These are phyloP conservation scores for Bostrychus sinensis DNA, from an alignment of 2,113 vertebrate species.

Conservation along the genomic window DNA sequence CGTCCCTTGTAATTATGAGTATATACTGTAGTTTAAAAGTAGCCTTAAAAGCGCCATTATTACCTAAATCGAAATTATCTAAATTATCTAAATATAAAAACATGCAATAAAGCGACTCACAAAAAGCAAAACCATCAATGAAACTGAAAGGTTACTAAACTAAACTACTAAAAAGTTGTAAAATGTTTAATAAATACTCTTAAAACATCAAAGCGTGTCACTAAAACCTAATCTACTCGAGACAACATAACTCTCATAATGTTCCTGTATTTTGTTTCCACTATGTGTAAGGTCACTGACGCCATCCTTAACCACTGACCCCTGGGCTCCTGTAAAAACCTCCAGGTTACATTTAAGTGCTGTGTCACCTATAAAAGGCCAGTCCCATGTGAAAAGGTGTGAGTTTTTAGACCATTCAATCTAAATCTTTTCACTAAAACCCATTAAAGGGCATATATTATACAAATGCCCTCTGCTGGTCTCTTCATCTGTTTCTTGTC, in stretches of 20 bases:
- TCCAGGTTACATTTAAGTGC: conserved; percentile 21
- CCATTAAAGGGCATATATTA: neutral
- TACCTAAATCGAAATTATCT: too few relatives aligned
- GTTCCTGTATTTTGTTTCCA: conserved; percentile 1
- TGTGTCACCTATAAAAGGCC: conserved; percentile 4
- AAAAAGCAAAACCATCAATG: too few relatives aligned
- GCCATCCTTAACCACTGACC: conserved; percentile 40
- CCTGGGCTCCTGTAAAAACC: conserved; percentile 14
- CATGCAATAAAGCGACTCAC: too few relatives aligned
- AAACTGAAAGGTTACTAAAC: too few relatives aligned
- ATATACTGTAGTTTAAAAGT: too few relatives aligned
- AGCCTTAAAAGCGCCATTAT: too few relatives aligned
- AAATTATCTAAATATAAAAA: too few relatives aligned
- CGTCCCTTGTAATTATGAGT: too few relatives aligned
- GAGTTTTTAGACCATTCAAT: neutral
- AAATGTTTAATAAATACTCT: conserved; percentile 4
- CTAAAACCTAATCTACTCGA: conserved; percentile 2
- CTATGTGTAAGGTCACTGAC: conserved; percentile 19
- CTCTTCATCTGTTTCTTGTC: too few relatives aligned
- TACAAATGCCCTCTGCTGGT: neutral
- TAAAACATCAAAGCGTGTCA: conserved; percentile 5
- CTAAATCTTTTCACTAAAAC: neutral
- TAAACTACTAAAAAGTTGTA: neutral
- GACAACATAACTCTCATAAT: neutral
- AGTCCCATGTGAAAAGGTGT: too few relatives aligned